A percentile compares a stretch with the other conserved stretches of the same genome.
Conservation (phyloP, 2,113 vertebrate species). For the Semnornis frantzii region DNA sequence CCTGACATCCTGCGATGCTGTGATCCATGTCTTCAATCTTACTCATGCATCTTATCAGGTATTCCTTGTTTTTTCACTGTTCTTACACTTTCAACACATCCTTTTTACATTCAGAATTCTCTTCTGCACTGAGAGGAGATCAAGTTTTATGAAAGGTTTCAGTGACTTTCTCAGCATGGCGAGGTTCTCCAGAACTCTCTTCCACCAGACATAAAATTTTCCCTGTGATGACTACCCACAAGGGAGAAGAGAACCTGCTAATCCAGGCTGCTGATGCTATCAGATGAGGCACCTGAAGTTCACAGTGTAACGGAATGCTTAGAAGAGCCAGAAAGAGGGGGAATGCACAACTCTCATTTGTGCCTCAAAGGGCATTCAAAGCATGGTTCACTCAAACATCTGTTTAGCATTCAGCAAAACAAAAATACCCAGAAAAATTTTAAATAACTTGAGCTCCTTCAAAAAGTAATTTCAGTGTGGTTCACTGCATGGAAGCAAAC, state of each 20-base stretch:
- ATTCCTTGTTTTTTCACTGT: background rate
- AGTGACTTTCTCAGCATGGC: background rate
- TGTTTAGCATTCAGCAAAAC: conserved; percentile 14
- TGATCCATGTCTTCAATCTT: background rate
- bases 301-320: background rate
- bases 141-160: background rate
- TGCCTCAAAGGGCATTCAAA: background rate
- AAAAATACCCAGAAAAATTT: background rate
- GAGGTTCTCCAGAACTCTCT: background rate
- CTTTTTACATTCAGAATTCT: background rate
- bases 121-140: background rate
- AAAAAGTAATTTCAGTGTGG: conserved; percentile 20
- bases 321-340: background rate
- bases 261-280: background rate
- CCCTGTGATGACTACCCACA: background rate
- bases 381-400: background rate
- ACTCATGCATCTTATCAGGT: background rate
- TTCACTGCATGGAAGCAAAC: background rate
- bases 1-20: too few relatives aligned
- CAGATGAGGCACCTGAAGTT: background rate
- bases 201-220: background rate
- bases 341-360: background rate
- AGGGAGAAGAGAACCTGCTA: background rate
- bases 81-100: background rate
- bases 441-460: background rate